These are phyloP conservation scores for Lutraria lutraria DNA, from an alignment of 2,888 invertebrate genomes.

Conservation along the genomic window DNA sequence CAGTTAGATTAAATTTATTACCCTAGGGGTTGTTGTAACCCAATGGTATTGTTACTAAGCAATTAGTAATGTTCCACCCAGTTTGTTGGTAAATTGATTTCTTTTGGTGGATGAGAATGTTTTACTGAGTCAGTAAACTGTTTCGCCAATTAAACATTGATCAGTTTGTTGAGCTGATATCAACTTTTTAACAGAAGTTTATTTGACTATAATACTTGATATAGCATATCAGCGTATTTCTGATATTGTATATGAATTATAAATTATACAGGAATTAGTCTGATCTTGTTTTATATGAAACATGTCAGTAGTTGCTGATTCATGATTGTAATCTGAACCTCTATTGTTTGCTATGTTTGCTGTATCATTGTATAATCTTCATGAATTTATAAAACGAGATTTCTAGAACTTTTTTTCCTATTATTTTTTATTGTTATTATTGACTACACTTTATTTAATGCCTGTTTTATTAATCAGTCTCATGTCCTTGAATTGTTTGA, in stretches of 20 bases:
- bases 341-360: neutral
- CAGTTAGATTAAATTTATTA: neutral
- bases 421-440: neutral
- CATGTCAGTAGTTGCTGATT: neutral
- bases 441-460: neutral
- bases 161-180: too few relatives aligned
- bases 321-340: neutral
- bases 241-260: too few relatives aligned
- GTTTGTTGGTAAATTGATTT: neutral
- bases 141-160: too few relatives aligned
- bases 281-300: too few relatives aligned
- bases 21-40: neutral
- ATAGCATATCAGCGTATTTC: too few relatives aligned
- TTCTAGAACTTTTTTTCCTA: neutral
- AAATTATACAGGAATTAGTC: too few relatives aligned
- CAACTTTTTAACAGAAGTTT: too few relatives aligned
- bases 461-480: neutral
- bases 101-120: neutral
- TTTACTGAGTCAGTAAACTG: too few relatives aligned
- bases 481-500: neutral
- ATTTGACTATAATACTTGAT: too few relatives aligned
- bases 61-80: neutral
- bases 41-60: neutral
- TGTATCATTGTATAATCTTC: neutral
- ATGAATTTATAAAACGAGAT: neutral